A percentile compares a stretch with the other conserved stretches of the same genome.
These are phyloP conservation scores for Proisotoma minuta DNA, from an alignment of 2,888 invertebrate species.

Conservation along the genomic window DNA sequence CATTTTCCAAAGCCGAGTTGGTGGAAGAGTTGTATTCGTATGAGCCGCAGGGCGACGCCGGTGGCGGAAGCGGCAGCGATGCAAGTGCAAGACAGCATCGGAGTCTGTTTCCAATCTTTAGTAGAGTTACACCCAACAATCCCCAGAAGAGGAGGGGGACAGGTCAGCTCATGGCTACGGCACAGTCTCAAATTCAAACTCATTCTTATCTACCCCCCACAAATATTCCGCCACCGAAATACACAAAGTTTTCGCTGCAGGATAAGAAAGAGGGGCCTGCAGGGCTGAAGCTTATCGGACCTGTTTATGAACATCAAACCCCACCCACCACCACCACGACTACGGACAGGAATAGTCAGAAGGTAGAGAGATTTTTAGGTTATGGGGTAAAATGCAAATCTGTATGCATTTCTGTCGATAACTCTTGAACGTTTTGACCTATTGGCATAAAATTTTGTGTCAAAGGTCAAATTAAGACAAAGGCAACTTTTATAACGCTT, in stretches of 20 bases:
- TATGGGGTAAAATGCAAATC: too few relatives aligned
- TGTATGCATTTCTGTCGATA: too few relatives aligned
- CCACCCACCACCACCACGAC: neutral
- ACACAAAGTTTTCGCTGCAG: slow-evolving; percentile 5
- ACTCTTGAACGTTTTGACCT: too few relatives aligned
- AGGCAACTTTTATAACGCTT: too few relatives aligned
- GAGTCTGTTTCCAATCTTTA: slow-evolving; percentile 12
- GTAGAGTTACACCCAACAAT: neutral
- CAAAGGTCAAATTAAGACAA: too few relatives aligned
- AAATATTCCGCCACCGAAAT: slow-evolving; percentile 7
- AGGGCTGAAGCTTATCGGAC: too few relatives aligned
- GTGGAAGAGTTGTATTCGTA: slow-evolving; percentile 24
- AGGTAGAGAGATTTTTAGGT: too few relatives aligned
- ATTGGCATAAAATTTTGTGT: too few relatives aligned
- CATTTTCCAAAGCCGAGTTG: slow-evolving; percentile 35
- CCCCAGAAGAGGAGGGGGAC: neutral
- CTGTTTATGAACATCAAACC: neutral
- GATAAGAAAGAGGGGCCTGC: neutral
- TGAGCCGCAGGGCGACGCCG: slow-evolving; percentile 17
- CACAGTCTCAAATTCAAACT: neutral
- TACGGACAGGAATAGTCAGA: neutral
- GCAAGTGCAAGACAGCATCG: slow-evolving; percentile 17
- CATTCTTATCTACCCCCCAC: neutral
- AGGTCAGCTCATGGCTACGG: neutral
- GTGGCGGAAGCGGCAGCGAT: too few relatives aligned